Conservation (phyloP, 2,888 invertebrate genomes). For the Dasypolia templi region DNA sequence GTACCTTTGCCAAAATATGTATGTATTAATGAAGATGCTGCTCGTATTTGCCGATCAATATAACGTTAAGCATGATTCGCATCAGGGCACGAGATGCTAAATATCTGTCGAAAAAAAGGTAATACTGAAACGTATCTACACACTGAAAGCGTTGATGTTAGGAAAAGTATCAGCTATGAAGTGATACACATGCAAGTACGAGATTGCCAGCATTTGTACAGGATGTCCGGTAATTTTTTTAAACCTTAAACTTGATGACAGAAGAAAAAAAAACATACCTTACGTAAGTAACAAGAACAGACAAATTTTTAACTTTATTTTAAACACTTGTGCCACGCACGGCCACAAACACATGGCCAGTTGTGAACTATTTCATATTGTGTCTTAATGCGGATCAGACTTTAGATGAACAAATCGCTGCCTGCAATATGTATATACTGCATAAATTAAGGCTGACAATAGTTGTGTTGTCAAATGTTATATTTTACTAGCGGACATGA, state of each 20-base stretch:
- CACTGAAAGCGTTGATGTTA: too few species aligned
- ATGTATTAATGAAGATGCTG: background rate
- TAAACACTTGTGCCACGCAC: too few species aligned
- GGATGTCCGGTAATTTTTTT: too few species aligned
- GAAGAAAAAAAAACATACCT: too few species aligned
- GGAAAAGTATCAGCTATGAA: too few species aligned
- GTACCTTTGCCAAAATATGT: background rate
- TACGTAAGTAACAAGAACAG: too few species aligned
- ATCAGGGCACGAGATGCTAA: background rate
- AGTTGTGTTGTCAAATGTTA: background rate
- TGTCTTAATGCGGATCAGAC: background rate
- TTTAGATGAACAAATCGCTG: background rate
- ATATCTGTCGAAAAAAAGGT: background rate
- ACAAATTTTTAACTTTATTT: too few species aligned
- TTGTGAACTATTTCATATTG: background rate
- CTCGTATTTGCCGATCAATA: conserved; percentile 2
- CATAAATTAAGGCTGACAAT: background rate
- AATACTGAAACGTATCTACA: too few species aligned
- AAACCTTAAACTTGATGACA: too few species aligned
- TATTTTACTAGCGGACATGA: background rate
- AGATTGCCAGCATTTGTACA: too few species aligned
- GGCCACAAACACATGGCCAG: background rate
- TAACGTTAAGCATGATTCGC: background rate
- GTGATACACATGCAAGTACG: too few species aligned
- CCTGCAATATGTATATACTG: too few species aligned